Percentiles rank a stretch among this genome's conserved stretches.
Conservation (phyloP, 2,113 vertebrate species). For the Gobio gobio region DNA sequence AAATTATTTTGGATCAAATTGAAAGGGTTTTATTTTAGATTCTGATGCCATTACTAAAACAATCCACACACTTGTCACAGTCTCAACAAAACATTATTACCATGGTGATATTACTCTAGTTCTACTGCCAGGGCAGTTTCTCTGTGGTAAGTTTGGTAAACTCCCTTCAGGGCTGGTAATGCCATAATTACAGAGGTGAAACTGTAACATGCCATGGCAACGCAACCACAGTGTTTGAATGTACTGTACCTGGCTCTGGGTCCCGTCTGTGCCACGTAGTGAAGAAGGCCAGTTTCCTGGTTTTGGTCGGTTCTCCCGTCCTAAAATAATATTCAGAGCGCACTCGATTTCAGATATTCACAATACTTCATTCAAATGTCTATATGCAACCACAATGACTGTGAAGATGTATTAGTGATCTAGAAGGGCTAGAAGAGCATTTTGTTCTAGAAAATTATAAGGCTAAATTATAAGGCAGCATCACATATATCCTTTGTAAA, state of each 20-base stretch:
- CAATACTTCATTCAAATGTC: not conserved
- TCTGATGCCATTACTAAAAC: conserved; percentile 8
- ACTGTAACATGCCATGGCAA: conserved; percentile 28
- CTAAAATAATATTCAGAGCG: conserved; percentile 65
- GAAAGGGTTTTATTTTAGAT: not conserved
- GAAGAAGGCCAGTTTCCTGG: conserved; percentile 85
- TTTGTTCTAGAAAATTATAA: not conserved
- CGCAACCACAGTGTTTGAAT: not conserved
- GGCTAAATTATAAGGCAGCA: not conserved
- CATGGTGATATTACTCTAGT: conserved; percentile 20
- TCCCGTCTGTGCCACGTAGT: conserved; percentile 85
- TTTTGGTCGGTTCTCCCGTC: conserved; percentile 82
- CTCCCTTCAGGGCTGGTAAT: not conserved
- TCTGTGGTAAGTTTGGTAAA: conserved; percentile 9
- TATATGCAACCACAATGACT: not conserved
- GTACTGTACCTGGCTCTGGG: conserved; percentile 82
- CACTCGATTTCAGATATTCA: not conserved
- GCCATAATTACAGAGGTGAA: conserved; percentile 41
- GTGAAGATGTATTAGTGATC: not conserved
- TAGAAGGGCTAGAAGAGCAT: not conserved
- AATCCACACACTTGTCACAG: conserved; percentile 11
- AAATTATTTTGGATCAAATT: not conserved
- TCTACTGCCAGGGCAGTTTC: not conserved
- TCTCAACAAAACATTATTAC: conserved; percentile 20
- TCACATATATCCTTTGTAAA: not conserved